phyloP scores from a whole-genome alignment of 2,888 invertebrate species.

The Catocala nupta region DNA sequence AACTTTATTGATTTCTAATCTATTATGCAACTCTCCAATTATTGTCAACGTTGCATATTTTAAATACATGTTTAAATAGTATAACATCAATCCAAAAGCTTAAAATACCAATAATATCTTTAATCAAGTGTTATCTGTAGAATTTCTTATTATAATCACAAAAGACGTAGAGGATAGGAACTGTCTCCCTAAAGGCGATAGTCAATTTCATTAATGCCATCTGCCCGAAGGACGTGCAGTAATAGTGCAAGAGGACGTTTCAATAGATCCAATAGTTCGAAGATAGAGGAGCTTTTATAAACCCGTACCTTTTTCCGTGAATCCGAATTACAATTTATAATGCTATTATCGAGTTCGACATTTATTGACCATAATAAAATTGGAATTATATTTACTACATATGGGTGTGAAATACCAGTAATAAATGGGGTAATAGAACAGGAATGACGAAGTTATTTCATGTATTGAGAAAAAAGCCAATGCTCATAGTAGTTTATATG shows the following conservation, averaged over 20 bases:
- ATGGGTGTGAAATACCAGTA: not conserved
- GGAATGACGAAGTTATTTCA: no score
- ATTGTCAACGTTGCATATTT: no score
- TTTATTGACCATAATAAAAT: not conserved
- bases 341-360: constrained; percentile 6
- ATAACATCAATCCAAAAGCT: no score
- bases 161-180: not conserved
- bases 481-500: no score
- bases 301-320: constrained; percentile 15
- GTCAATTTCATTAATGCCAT: constrained; percentile 19
- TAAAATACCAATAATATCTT: no score
- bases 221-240: constrained; percentile 13
- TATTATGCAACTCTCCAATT: no score
- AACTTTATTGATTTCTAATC: no score
- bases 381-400: not conserved
- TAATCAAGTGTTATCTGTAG: no score
- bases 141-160: not conserved
- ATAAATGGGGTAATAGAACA: no score
- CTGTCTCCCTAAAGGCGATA: constrained; percentile 1
- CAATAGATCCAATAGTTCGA: constrained; percentile 11
- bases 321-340: constrained; percentile 24
- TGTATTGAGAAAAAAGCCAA: no score
- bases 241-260: constrained; percentile 12
- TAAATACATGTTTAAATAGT: no score
- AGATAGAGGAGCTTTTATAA: constrained; percentile 16